Evolutionary conservation across 2,888 invertebrate genomes (phyloP), one percentile per base, ranked within the genome.

Genomic region (Leptinotarsa juncta): DNA sequence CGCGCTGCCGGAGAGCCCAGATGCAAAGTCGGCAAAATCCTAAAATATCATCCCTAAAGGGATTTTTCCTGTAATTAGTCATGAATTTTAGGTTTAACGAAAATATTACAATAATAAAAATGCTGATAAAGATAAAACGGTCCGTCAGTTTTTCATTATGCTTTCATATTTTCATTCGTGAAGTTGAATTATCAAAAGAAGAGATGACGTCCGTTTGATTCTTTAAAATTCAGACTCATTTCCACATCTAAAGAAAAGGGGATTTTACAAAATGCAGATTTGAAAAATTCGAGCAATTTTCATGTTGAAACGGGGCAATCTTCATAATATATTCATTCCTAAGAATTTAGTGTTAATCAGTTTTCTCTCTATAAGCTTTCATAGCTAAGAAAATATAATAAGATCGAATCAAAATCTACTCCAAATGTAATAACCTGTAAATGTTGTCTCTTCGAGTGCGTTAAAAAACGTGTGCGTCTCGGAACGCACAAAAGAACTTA

Each of bases 31-130:
- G 57, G 23, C 26, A 14, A 4, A 57, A 26, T 23, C 26, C 57
- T 14, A 57, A 57, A 57, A 26, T 57, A 26, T 57, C 15, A 57
- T 57, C 23, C 20, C 23, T 14, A 23, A 3, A 10, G 57, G 14
- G 16, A 20, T 57, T 57, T 57, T 16, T 57, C 26, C 26, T 57
- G 57, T 23, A 57, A 57, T 26, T 57, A 26, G 57, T 57, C 57
- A 57, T 57, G 57, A 57, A 57, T 14, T 57, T 14, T 57, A 20
- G 15, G 26, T 23, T 15, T 57, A 57, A 23, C 26, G 23, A 15
- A 23, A 57, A 4, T 57, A 12, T 57, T 57, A 20, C 57, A 57
- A 26, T 57, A 57, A 57, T 57, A 26, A 57, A 57, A 57, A 57
- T 57, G 57, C 57, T 26, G 57, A 57, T 53, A 20, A 23, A 57